Conservation (phyloP, 2,797 vertebrate species). For the Arremon aurantiirostris region DNA sequence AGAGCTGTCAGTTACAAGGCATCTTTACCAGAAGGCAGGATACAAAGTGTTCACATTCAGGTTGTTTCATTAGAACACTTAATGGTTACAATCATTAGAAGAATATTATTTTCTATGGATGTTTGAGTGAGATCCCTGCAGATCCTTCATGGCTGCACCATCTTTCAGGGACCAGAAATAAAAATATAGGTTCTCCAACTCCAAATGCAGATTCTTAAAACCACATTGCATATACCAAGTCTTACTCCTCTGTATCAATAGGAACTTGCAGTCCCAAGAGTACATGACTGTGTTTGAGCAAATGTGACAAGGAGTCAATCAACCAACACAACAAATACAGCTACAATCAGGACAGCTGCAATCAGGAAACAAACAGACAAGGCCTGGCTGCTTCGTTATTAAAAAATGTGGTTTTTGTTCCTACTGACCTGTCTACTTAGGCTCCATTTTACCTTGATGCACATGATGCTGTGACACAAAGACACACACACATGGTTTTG, state of each 20-base stretch:
- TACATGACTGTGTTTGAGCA: background rate
- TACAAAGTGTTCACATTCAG: conserved; percentile 4
- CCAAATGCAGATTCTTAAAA: background rate
- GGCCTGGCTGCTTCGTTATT: background rate
- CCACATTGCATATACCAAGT: background rate
- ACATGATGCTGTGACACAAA: background rate
- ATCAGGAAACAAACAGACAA: background rate
- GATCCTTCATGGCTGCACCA: background rate
- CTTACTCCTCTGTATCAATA: background rate
- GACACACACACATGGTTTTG: background rate
- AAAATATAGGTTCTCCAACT: background rate
- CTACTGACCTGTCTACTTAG: background rate
- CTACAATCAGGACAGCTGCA: background rate
- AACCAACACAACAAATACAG: background rate
- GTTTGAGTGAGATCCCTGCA: background rate
- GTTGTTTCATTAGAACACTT: background rate
- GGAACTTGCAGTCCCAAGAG: background rate
- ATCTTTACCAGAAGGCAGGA: background rate
- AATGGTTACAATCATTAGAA: conserved; percentile 12
- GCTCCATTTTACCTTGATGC: background rate
- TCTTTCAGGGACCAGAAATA: background rate
- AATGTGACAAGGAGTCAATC: background rate
- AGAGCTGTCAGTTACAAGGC: background rate
- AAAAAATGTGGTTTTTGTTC: background rate
- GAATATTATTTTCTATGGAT: background rate